A percentile compares a stretch with the other conserved stretches of the same genome.
phyloP scores from a whole-genome alignment of 2,888 invertebrate genomes.

The Agrotis puta region DNA sequence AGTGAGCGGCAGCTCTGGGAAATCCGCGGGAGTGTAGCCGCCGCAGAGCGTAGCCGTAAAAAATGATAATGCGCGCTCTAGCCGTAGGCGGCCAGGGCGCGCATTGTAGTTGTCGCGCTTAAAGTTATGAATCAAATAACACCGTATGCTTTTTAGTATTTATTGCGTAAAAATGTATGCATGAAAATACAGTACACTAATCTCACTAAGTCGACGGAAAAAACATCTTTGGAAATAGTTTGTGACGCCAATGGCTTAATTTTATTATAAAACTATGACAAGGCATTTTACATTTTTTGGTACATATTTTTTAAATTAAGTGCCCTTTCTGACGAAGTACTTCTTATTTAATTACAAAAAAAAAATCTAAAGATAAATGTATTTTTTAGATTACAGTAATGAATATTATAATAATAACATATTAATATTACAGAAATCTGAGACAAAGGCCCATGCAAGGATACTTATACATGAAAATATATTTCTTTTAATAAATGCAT shows the following conservation, averaged over 20 bases:
- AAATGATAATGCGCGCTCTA: too few species aligned
- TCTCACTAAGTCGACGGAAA: constrained; percentile 60
- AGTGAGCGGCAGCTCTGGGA: too few species aligned
- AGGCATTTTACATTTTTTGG: constrained; percentile 32
- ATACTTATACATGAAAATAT: constrained; percentile 3
- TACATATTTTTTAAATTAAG: constrained; percentile 21
- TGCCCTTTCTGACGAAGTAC: not conserved
- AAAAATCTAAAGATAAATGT: too few species aligned
- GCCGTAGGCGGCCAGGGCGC: too few species aligned
- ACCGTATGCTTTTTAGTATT: constrained; percentile 43
- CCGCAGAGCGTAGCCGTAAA: too few species aligned
- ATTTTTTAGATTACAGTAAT: too few species aligned
- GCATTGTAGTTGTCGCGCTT: too few species aligned
- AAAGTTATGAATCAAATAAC: not conserved
- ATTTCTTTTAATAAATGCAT: constrained; percentile 5
- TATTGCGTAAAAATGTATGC: constrained; percentile 73
- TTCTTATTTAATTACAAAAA: too few species aligned
- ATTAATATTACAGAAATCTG: not conserved
- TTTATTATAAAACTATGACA: constrained; percentile 9
- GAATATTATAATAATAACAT: too few species aligned
- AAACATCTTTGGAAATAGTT: constrained; percentile 56
- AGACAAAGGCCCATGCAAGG: not conserved
- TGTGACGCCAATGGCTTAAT: constrained; percentile 23
- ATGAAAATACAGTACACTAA: constrained; percentile 70
- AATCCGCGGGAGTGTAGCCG: too few species aligned